Percentiles rank a stretch among this genome's conserved stretches.
Evolutionary conservation across 2,797 vertebrate genomes (phyloP).

Genomic region (Synaphobranchus kaupii): DNA sequence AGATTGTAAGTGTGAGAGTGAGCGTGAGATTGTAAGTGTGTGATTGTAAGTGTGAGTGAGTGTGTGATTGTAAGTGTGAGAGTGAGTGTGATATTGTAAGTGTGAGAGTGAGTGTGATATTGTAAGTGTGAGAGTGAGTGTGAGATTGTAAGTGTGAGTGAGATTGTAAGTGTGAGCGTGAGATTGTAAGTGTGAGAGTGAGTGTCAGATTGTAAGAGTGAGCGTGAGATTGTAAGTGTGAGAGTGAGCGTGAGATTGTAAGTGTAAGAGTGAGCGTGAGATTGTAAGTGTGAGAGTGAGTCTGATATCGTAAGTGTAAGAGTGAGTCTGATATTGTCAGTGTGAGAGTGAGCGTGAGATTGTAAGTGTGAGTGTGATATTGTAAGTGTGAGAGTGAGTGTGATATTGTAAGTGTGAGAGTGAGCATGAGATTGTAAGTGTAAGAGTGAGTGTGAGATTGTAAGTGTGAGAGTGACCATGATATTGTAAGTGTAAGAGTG

Average conservation of each 20-base stretch:
- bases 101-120: not conserved
- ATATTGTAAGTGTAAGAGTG: not conserved
- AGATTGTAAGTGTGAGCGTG: not conserved
- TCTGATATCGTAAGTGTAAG: not conserved
- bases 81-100: not conserved
- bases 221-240: too few species aligned
- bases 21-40: not conserved
- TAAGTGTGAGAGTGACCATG: not conserved
- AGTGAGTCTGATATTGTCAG: not conserved
- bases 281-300: not conserved
- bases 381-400: not conserved
- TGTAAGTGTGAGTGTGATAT: not conserved
- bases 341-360: not conserved
- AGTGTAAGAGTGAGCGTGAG: not conserved
- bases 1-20: not conserved
- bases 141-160: not conserved
- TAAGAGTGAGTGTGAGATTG: not conserved
- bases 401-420: not conserved
- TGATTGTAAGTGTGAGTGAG: not conserved
- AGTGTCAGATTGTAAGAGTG: not conserved
- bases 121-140: not conserved
- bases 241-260: not conserved
- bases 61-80: not conserved
- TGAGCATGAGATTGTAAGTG: not conserved
- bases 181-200: not conserved